These are phyloP conservation scores for Prionailurus viverrinus DNA, from an alignment of 2,113 vertebrate species.

Conservation along the genomic window DNA sequence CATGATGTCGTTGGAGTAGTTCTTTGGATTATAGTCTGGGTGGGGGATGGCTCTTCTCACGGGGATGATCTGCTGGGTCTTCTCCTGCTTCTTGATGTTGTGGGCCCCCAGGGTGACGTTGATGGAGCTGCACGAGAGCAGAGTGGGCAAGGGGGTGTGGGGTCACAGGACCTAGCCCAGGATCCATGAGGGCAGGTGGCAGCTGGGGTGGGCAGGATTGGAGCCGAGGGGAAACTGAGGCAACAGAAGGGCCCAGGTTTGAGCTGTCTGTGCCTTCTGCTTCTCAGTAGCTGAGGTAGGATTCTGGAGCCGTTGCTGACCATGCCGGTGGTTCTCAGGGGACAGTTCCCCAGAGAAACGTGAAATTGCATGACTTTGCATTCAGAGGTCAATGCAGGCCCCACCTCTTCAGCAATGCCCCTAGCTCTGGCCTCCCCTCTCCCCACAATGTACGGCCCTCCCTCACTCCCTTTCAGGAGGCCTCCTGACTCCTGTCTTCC, in stretches of 20 bases:
- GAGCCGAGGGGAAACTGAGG: neutral
- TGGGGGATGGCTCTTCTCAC: neutral
- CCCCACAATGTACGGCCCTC: no score
- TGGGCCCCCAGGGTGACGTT: conserved; percentile 70
- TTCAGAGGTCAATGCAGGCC: neutral
- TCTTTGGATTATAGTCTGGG: neutral
- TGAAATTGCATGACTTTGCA: no score
- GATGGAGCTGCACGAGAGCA: neutral
- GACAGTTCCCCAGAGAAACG: neutral
- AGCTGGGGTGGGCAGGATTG: neutral
- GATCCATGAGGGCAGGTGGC: neutral
- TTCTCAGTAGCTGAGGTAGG: neutral
- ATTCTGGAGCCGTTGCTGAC: neutral
- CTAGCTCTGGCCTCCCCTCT: neutral
- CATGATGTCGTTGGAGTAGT: neutral
- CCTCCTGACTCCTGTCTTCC: neutral
- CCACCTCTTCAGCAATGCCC: neutral
- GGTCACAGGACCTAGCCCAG: neutral
- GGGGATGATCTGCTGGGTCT: neutral
- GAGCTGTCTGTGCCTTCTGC: neutral
- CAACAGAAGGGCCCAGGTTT: rapidly evolving
- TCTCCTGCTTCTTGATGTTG: conserved; percentile 40
- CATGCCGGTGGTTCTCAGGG: neutral
- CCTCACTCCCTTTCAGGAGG: neutral
- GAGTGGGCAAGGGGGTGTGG: neutral